phyloP scores from a whole-genome alignment of 2,113 vertebrate species.

The Neopipo cinnamomea region DNA sequence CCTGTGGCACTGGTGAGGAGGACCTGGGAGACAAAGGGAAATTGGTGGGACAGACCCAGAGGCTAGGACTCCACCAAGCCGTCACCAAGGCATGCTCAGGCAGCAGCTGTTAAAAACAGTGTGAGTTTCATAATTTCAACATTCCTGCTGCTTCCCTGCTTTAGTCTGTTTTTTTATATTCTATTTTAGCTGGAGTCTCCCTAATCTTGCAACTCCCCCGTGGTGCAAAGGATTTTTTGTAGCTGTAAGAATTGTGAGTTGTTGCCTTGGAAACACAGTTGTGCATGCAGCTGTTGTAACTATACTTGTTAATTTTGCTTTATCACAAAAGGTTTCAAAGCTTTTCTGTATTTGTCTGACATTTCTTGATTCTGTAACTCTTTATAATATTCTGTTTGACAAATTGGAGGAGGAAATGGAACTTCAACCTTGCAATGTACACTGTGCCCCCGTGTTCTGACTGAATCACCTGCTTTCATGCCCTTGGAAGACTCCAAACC shows the following conservation, averaged over 20 bases:
- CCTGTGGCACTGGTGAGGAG: background rate
- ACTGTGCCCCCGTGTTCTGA: background rate
- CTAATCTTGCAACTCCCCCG: slow-evolving; percentile 38
- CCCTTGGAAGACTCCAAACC: background rate
- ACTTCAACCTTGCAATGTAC: background rate
- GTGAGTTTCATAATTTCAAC: background rate
- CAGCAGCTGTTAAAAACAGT: background rate
- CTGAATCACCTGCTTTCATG: background rate
- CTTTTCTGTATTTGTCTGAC: slow-evolving; percentile 32
- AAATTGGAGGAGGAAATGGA: slow-evolving; percentile 41
- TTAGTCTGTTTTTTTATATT: slow-evolving; percentile 2
- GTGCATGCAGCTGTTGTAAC: slow-evolving; percentile 61
- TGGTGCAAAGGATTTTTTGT: slow-evolving; percentile 21
- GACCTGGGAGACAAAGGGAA: background rate
- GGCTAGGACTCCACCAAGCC: background rate
- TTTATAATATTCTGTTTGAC: slow-evolving; percentile 34
- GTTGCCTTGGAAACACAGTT: slow-evolving; percentile 69
- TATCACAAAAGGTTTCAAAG: slow-evolving; percentile 46
- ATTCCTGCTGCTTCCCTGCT: slow-evolving; percentile 15
- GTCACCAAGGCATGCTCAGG: background rate
- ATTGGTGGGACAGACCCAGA: background rate
- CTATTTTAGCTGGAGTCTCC: slow-evolving; percentile 40
- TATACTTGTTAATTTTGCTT: slow-evolving; percentile 47
- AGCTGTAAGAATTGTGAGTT: slow-evolving; percentile 29
- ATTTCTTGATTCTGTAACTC: slow-evolving; percentile 14